Percentiles rank a stretch among this genome's conserved stretches.
Evolutionary conservation across 2,888 invertebrate genomes (phyloP).

Genomic region (Mayetiola destructor): DNA sequence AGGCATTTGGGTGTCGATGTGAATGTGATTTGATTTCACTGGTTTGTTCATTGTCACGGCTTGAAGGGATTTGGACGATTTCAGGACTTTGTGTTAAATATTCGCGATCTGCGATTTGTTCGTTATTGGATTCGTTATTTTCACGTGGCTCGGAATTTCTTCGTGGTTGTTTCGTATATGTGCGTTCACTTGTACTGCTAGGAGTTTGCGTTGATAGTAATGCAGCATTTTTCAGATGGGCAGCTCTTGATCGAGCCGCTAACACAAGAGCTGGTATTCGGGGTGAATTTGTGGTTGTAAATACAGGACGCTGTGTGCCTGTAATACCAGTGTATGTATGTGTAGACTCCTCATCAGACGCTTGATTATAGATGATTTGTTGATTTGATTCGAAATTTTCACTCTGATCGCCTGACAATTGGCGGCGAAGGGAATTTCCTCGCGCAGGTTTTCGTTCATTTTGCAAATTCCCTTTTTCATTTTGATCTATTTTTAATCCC

Average conservation of each 20-base stretch:
- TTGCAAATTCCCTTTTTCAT: constrained; percentile 30
- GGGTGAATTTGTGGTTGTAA: constrained; percentile 47
- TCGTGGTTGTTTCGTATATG: constrained; percentile 25
- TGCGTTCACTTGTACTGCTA: constrained; percentile 29
- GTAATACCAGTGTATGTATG: constrained; percentile 54
- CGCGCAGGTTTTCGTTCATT: constrained; percentile 34
- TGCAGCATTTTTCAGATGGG: constrained; percentile 21
- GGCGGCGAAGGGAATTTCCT: constrained; percentile 47
- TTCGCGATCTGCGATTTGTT: constrained; percentile 38
- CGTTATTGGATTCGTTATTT: constrained; percentile 39
- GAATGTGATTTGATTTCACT: constrained; percentile 17
- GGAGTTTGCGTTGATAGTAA: constrained; percentile 17
- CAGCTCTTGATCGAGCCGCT: constrained; percentile 37
- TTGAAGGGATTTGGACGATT: constrained; percentile 41
- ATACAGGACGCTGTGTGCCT: constrained; percentile 48
- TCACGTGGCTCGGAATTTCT: neutral
- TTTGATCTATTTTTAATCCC: constrained; percentile 42
- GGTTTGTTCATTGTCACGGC: constrained; percentile 25
- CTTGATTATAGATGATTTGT: constrained; percentile 42
- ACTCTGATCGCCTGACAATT: constrained; percentile 40
- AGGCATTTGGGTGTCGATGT: constrained; percentile 16
- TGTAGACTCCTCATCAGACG: constrained; percentile 48
- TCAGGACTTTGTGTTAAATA: constrained; percentile 40
- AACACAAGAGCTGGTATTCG: constrained; percentile 40
- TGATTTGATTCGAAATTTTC: constrained; percentile 37